These are phyloP conservation scores for Lissocephala sabroskyi DNA, from an alignment of 2,888 invertebrate genomes.

Conservation along the genomic window DNA sequence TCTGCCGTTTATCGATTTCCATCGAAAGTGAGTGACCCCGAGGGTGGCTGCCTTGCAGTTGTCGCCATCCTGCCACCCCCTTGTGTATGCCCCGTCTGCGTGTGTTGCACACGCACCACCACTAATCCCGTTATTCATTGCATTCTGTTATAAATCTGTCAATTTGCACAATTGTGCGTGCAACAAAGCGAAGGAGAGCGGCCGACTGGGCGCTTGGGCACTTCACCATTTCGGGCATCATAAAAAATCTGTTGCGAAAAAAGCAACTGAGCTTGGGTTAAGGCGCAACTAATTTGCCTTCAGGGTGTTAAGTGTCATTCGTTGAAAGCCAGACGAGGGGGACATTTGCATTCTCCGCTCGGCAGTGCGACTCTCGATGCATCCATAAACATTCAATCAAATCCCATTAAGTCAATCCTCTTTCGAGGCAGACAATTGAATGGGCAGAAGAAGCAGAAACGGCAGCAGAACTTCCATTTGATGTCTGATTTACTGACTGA, in stretches of 20 bases:
- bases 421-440: no score
- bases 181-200: not conserved
- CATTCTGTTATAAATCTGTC: slow-evolving; percentile 64
- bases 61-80: not conserved
- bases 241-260: slow-evolving; percentile 50
- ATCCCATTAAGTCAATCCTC: no score
- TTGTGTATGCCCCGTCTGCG: no score
- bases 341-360: no score
- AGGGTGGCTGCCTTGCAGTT: no score
- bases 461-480: no score
- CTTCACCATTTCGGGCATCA: slow-evolving; percentile 31
- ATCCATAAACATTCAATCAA: no score
- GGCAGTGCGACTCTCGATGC: no score
- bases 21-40: not conserved
- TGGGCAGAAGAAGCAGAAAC: no score
- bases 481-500: no score
- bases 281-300: slow-evolving; percentile 55
- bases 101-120: not conserved
- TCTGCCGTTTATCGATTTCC: not conserved
- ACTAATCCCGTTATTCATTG: slow-evolving; percentile 55
- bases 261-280: no score
- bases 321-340: not conserved
- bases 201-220: no score
- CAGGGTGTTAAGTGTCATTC: slow-evolving; percentile 51
- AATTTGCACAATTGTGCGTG: slow-evolving; percentile 62